Evolutionary conservation across 2,797 vertebrate genomes (phyloP).

Genomic region (Heterohyrax brucei): DNA sequence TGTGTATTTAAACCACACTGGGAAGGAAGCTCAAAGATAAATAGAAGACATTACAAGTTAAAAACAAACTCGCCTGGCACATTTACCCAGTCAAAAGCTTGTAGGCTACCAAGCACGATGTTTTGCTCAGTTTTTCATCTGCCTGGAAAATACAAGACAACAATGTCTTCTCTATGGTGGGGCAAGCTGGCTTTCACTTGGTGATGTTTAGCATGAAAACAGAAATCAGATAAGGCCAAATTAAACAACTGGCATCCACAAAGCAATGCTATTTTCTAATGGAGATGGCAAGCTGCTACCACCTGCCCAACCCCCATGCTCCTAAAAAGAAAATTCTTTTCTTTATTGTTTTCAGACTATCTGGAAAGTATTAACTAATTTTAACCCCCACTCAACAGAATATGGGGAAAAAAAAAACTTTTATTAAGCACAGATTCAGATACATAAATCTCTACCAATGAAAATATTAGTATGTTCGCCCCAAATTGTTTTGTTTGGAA

Average conservation of each 20-base stretch:
- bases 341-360: constrained; percentile 62
- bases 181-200: constrained; percentile 77
- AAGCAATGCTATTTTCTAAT: constrained; percentile 42
- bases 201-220: constrained; percentile 84
- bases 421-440: constrained; percentile 62
- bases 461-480: constrained; percentile 2
- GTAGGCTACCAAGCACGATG: constrained; percentile 57
- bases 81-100: constrained; percentile 62
- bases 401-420: constrained; percentile 41
- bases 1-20: too few relatives aligned
- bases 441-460: constrained; percentile 58
- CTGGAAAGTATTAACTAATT: constrained; percentile 65
- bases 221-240: constrained; percentile 85
- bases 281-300: constrained; percentile 55
- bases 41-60: neutral
- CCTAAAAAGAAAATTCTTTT: constrained; percentile 64
- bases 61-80: neutral
- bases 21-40: neutral
- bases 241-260: constrained; percentile 79
- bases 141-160: constrained; percentile 72
- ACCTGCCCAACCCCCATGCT: neutral
- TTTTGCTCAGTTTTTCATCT: constrained; percentile 67
- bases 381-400: constrained; percentile 43
- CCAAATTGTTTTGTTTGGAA: constrained; percentile 68
- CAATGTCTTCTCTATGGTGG: constrained; percentile 61